Base-by-base conservation (phyloP, 2,888 invertebrate species). In the Sussaba pulchella region DNA sequence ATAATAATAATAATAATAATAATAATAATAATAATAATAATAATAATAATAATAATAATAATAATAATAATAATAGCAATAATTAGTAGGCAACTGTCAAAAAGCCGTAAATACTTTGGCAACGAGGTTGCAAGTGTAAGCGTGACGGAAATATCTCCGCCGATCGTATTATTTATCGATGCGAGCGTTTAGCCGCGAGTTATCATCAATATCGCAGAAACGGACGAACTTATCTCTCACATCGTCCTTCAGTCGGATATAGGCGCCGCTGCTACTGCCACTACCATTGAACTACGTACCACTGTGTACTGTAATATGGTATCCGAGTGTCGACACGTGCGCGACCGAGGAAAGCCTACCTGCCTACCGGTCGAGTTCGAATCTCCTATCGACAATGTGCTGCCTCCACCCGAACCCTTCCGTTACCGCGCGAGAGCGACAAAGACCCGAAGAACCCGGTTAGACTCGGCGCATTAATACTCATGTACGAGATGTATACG, bases 251-350 rank as follows among this genome's bases (percentile, higher is more conserved):
- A 31, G 47, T 66, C 10, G 17, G 47, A 63, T 36, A 63, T 63
- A 59, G 36, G n/a, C 21, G 14, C 50, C n/a, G 12, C 21, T 50
- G 1, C 21, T 50, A 9, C 50, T 6, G 12, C 52, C n/a, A 24
- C 12, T 50, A 4, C 12, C 17, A 50, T 24, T 24, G 4, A 39
- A 8, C 39, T 39, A 4, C 39, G n/a, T n/a, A n/a, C n/a, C n/a
- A n/a, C n/a, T n/a, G n/a, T 31, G 31, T 5, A 31, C 31, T 6
- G 67, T 31, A 31, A 31, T 31, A 67, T 69, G 54, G 50, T 26
- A 71, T 66, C 79, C 41, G 14, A 66, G 79, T 79, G 74, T 75
- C 79, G 79, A 75, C 79, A 71, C 74, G 75, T 75, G 75, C 50
- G 59, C 50, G 59, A 26, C 31, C 59, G 24, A 14, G 67, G 26